Evolutionary conservation across 1,140 invertebrate genomes (phyloP).

Genomic region (Adelges cooleyi): DNA sequence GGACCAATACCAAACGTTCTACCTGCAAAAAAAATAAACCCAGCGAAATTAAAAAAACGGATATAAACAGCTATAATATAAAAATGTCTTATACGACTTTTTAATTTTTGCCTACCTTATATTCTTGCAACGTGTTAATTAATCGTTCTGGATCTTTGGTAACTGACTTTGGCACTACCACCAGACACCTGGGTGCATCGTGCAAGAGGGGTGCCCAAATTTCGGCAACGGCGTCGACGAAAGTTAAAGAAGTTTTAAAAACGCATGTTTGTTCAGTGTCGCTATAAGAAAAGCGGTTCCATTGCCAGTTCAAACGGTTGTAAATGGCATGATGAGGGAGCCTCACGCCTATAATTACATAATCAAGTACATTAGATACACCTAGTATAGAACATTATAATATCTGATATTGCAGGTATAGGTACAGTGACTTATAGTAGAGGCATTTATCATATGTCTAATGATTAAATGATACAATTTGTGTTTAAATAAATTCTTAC

Average conservation of each 20-base stretch:
- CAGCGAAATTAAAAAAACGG: no score
- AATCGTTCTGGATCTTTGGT: slow-evolving; percentile 64
- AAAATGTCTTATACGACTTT: not conserved
- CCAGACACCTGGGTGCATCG: slow-evolving; percentile 43
- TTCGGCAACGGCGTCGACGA: slow-evolving; percentile 76
- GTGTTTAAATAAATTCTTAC: no score
- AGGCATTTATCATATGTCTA: no score
- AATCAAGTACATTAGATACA: no score
- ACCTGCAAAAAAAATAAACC: slow-evolving; percentile 45
- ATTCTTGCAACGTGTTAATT: slow-evolving; percentile 51
- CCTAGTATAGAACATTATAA: no score
- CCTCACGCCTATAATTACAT: slow-evolving; percentile 51
- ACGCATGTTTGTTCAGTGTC: slow-evolving; percentile 54
- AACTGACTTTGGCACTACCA: slow-evolving; percentile 56
- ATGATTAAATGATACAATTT: no score
- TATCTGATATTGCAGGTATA: no score
- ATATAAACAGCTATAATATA: no score
- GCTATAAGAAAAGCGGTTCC: slow-evolving; percentile 58
- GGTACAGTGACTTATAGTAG: no score
- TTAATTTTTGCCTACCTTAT: slow-evolving; percentile 46
- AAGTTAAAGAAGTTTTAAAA: slow-evolving; percentile 79
- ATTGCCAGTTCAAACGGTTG: slow-evolving; percentile 76
- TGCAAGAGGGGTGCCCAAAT: slow-evolving; percentile 72
- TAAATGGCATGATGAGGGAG: slow-evolving; percentile 64
- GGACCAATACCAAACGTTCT: slow-evolving; percentile 65